These are phyloP conservation scores for Agonopterix subpropinquella DNA, from an alignment of 2,888 invertebrate genomes.

Conservation along the genomic window DNA sequence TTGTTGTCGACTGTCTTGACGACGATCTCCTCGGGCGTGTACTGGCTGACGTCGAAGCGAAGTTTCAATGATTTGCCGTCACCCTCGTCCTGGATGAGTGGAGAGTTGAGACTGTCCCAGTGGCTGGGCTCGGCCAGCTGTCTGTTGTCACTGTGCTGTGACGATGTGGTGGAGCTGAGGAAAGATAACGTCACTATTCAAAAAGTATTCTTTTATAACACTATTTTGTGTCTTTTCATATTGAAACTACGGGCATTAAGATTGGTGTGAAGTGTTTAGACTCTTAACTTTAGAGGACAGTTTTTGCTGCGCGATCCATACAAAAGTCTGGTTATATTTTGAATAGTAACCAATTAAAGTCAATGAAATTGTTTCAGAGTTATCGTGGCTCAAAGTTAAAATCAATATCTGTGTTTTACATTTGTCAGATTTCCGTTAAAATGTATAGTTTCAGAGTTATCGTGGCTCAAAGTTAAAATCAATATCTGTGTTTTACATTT, in stretches of 20 bases:
- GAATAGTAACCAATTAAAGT: too few relatives aligned
- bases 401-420: too few relatives aligned
- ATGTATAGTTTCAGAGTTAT: too few relatives aligned
- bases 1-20: conserved; percentile 99
- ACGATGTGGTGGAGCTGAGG: conserved; percentile 79
- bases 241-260: background rate
- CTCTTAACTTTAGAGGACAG: too few relatives aligned
- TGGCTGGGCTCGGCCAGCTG: conserved; percentile 78
- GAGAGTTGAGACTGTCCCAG: conserved; percentile 94
- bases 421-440: too few relatives aligned
- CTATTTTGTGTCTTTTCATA: background rate
- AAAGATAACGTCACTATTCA: background rate
- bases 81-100: conserved; percentile 94
- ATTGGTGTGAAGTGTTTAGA: background rate
- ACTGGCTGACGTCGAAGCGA: conserved; percentile 98
- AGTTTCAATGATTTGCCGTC: conserved; percentile 95
- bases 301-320: too few relatives aligned
- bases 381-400: too few relatives aligned
- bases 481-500: too few relatives aligned
- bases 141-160: conserved; percentile 78
- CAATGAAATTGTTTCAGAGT: too few relatives aligned
- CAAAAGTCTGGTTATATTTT: too few relatives aligned
- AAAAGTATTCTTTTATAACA: background rate
- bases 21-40: conserved; percentile 97
- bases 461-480: too few relatives aligned